A percentile compares a stretch with the other conserved stretches of the same genome.
Conservation (phyloP, 2,888 invertebrate genomes). For the Melitaea athalia region DNA sequence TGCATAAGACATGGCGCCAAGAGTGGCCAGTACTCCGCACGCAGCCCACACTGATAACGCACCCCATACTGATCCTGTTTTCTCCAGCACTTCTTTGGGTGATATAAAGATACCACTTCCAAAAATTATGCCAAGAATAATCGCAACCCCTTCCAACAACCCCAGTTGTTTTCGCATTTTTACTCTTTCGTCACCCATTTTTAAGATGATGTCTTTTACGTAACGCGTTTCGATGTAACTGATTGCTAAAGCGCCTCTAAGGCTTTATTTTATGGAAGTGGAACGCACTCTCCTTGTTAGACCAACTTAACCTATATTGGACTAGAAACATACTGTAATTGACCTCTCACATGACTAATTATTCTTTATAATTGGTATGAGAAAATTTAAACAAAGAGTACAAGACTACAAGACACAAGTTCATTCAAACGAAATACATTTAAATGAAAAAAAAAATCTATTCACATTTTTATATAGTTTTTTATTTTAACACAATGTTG, state of each 20-base stretch:
- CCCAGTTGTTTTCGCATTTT: conserved; percentile 95
- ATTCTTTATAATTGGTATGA: conserved; percentile 1
- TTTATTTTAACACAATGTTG: too few relatives aligned
- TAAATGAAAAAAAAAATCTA: neutral
- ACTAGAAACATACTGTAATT: conserved; percentile 41
- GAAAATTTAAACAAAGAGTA: neutral
- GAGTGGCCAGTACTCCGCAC: conserved; percentile 94
- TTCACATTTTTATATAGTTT: conserved; percentile 12
- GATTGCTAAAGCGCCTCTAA: neutral
- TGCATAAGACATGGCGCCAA: conserved; percentile 98
- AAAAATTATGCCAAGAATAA: conserved; percentile 96
- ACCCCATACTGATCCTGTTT: conserved; percentile 94
- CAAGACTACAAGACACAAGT: too few relatives aligned
- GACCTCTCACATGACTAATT: conserved; percentile 50
- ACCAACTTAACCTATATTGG: conserved; percentile 40
- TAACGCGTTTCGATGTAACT: neutral
- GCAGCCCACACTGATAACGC: conserved; percentile 93
- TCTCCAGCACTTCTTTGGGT: conserved; percentile 95
- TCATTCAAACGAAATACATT: neutral
- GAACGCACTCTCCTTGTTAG: conserved; percentile 19
- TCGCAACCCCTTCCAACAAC: conserved; percentile 94
- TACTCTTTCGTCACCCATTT: conserved; percentile 81
- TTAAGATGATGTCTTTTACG: conserved; percentile 21
- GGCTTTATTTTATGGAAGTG: conserved; percentile 18
- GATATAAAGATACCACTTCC: conserved; percentile 98